Percentiles rank a stretch among this genome's conserved stretches.
phyloP scores from a whole-genome alignment of 2,888 invertebrate species.

The Zeuzera pyrina region DNA sequence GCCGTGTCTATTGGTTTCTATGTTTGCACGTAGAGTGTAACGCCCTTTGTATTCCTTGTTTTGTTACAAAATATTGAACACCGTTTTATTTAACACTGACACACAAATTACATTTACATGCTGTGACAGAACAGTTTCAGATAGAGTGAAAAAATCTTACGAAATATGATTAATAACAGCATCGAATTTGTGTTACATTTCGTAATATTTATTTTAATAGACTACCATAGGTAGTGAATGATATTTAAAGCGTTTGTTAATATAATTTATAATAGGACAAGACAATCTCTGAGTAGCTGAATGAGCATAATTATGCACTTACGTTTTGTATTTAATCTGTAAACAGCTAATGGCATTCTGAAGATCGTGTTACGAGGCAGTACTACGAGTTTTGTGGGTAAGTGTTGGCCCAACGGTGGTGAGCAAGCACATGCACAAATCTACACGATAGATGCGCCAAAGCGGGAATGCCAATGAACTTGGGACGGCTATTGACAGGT shows the following conservation, averaged over 20 bases:
- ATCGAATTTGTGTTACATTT: too few relatives aligned
- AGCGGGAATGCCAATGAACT: conserved; percentile 69
- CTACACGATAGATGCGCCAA: conserved; percentile 65
- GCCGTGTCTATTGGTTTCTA: conserved; percentile 26
- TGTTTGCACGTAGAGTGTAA: conserved; percentile 65
- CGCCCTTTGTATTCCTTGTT: conserved; percentile 70
- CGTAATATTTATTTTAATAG: too few relatives aligned
- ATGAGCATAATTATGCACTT: too few relatives aligned
- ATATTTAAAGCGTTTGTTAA: too few relatives aligned
- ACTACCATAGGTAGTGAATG: too few relatives aligned
- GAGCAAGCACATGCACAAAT: conserved; percentile 56
- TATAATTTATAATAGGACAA: too few relatives aligned
- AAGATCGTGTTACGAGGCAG: conserved; percentile 61
- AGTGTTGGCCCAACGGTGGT: conserved; percentile 42
- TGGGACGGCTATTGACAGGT: conserved; percentile 68
- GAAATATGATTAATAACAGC: too few relatives aligned
- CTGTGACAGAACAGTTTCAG: conserved; percentile 43
- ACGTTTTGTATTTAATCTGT: conserved; percentile 59
- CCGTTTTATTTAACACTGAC: conserved; percentile 70
- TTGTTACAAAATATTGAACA: conserved; percentile 72
- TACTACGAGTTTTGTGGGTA: conserved; percentile 55
- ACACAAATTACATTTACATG: conserved; percentile 65
- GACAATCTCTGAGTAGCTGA: too few relatives aligned
- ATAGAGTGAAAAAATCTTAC: conserved; percentile 36
- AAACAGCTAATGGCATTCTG: conserved; percentile 63